phyloP scores from a whole-genome alignment of 2,888 invertebrate species.

The Meteorus cinctellus region DNA sequence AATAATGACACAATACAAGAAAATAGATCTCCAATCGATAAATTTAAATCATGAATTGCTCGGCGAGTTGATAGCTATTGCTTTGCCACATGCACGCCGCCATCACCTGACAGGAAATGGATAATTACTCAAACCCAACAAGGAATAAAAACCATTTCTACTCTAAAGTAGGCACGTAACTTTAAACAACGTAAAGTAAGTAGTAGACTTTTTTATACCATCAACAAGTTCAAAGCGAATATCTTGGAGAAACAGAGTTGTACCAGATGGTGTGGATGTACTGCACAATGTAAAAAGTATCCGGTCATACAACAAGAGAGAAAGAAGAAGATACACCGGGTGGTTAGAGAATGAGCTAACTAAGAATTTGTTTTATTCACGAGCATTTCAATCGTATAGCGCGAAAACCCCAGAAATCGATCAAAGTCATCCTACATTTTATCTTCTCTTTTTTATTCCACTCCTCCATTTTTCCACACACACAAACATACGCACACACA shows the following conservation, averaged over 20 bases:
- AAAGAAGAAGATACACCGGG: background rate
- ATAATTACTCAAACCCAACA: slow-evolving; percentile 8
- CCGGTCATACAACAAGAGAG: slow-evolving; percentile 6
- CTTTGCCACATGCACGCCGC: no score
- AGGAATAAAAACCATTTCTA: background rate
- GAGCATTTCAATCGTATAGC: slow-evolving; percentile 25
- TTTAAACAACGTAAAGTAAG: slow-evolving; percentile 4
- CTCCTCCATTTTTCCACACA: background rate
- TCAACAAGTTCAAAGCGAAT: slow-evolving; percentile 2
- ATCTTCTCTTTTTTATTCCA: slow-evolving; percentile 12
- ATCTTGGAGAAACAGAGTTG: background rate
- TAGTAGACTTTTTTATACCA: slow-evolving; percentile 2
- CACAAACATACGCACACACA: background rate
- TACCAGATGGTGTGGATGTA: background rate
- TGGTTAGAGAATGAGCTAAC: background rate
- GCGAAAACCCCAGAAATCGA: slow-evolving; percentile 25
- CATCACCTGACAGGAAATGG: slow-evolving; percentile 9
- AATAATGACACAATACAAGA: no score
- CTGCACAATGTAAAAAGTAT: background rate
- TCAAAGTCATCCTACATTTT: slow-evolving; percentile 37
- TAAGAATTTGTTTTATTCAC: slow-evolving; percentile 46
- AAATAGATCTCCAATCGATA: no score
- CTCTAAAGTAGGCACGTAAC: no score
- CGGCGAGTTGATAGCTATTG: no score
- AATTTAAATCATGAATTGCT: no score